Evolutionary conservation across 2,113 vertebrate genomes (phyloP), one percentile per base, ranked within the genome.

Genomic region (Caloenas nicobarica): DNA sequence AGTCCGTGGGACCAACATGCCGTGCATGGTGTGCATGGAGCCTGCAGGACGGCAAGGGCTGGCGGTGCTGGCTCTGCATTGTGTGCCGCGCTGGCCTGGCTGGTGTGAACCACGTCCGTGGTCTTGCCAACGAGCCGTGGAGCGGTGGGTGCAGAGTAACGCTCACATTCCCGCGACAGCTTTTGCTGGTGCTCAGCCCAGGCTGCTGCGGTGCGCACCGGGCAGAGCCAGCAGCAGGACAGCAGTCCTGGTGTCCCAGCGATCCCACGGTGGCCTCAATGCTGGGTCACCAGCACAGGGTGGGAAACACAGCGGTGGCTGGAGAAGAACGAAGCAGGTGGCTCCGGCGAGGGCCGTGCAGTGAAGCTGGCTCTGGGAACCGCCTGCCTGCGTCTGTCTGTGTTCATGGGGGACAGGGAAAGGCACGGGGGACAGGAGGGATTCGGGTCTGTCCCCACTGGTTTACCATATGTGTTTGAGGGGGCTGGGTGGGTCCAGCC

Each of bases 71-170:
- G 65, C n/a, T 70, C 89, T 33, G 74, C 0, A 0, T 81, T 6
- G 0, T 25, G 58, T 29, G 61, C 70, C 14, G 3, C 1, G 0
- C 76, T 5, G 36, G 76, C 66, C 79, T 16, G 40, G 71, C 31
- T 34, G 71, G 7, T 2, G 19, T 11, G 17, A 58, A 11, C 48
- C 6, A 0, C 1, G 26, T 22, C 81, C 68, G 44, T 53, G 58
- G 44, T 11, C 64, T 13, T 28, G 50, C 68, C 21, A 3, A 0
- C 0, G 44, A 28, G 76, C 42, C 42, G 5, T 0, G 1, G 71
- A 0, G 66, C 12, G 34, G 34, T 3, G 17, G 66, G 36, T 3
- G 4, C 60, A 56, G 77, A 22, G 18, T 3, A 26, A n/a, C 1
- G 18, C 46, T 62, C 79, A 19, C 38, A 6, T 6, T 53, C 46